Base-by-base conservation (phyloP, 2,888 invertebrate species). In the Lottia scabra region DNA sequence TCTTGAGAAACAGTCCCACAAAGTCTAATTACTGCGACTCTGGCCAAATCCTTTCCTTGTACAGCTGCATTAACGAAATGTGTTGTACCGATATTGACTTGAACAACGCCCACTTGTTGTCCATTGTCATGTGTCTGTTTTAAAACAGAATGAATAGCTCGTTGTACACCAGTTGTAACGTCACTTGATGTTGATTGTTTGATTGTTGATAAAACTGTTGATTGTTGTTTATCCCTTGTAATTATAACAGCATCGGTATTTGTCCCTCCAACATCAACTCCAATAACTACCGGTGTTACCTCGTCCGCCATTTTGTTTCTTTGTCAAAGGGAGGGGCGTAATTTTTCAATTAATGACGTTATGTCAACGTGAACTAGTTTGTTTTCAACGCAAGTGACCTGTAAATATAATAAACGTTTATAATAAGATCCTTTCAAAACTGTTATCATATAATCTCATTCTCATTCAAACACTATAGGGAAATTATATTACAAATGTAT, bases 51-150 rank as follows among this genome's bases (percentile, higher is more conserved):
- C 65, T 81, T 82, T 19, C 84, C 75, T 75, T 87, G 87, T 6
- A 88, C 78, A 0, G 87, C 81, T 13, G 87, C 88, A 74, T 88
- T 88, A 8, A 88, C 83, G 75, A 88, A 88, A 75, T 88, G 88
- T 0, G 87, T 88, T 6, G 88, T 88, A 13, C 87, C 87, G 23
- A 87, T 83, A 76, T 85, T 84, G 1, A 87, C 78, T 68, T 84
- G 84, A n/a, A 72, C 75, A 43, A 83, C 75, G 3, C 70, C 67
- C 16, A 66, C 48, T 12, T 30, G 6, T n/a, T 16, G 56, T 3
- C 46, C 65, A n/a, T 15, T 65, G 65, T 63, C 67, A 48, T 64
- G 67, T 15, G 73, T 75, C 15, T 63, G 15, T 2, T 70, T 63
- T 15, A 80, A 76, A 19, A 75, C 78, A 12, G 43, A 45, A 0